These are phyloP conservation scores for Cantharis lateralis DNA, from an alignment of 2,888 invertebrate genomes.

Conservation along the genomic window DNA sequence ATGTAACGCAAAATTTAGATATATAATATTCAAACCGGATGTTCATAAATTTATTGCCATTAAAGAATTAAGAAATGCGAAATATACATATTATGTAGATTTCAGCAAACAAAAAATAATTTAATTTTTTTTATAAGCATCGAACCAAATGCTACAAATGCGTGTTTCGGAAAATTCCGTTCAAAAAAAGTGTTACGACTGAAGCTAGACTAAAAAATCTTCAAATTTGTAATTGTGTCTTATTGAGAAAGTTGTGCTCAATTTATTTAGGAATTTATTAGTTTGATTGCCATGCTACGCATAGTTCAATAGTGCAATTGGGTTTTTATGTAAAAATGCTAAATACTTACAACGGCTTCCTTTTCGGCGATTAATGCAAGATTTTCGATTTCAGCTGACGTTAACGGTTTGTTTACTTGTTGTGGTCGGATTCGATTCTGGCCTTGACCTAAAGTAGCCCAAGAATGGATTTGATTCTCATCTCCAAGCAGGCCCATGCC, in stretches of 20 bases:
- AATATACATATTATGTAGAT: neutral
- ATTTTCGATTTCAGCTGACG: slow-evolving; percentile 58
- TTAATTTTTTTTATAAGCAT: neutral
- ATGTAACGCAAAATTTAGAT: too few relatives aligned
- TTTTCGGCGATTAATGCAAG: slow-evolving; percentile 62
- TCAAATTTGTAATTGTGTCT: neutral
- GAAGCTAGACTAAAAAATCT: neutral
- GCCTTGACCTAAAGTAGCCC: slow-evolving; percentile 25
- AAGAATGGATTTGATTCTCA: slow-evolving; percentile 11
- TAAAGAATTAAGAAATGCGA: neutral
- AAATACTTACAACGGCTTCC: slow-evolving; percentile 61
- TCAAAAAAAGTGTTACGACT: neutral
- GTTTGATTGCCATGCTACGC: slow-evolving; percentile 5
- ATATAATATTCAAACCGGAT: too few relatives aligned
- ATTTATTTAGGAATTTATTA: neutral
- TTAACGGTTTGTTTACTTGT: slow-evolving; percentile 44
- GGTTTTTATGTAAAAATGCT: neutral
- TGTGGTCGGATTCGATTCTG: slow-evolving; percentile 42
- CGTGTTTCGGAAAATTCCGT: neutral
- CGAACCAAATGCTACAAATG: neutral
- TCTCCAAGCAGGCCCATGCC: neutral
- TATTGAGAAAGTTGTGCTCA: neutral
- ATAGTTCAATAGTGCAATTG: neutral
- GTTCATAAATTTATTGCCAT: too few relatives aligned
- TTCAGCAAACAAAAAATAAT: neutral